Base-by-base conservation (phyloP, 2,797 vertebrate species). In the Arnoldichthys spilopterus region DNA sequence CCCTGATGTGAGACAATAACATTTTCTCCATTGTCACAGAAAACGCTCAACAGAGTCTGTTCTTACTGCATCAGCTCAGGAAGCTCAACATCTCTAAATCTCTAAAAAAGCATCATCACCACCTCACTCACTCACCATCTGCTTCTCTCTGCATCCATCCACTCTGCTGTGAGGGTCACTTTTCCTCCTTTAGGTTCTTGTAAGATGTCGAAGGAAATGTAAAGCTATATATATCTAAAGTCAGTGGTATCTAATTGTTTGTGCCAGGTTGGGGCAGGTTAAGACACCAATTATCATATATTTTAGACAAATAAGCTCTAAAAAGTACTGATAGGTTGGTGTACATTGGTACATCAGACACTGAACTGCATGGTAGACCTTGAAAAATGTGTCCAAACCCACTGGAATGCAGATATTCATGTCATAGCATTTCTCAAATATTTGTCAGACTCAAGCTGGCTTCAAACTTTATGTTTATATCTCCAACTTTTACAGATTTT, bases 11-110 rank as follows among this genome's bases (percentile, higher is more conserved):
- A 34, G 30, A 53, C 11, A 26, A 56, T 66, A 66, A 7, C 49
- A 66, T 66, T 37, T 22, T 18, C 28, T 34, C 59, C 18, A 49
- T 56, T 71, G 73, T 64, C 9, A 68, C 22, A 63, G 32, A 34
- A 76, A 49, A 74, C n/a, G 51, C 72, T 71, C 47, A 69, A 22
- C 64, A 30, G 34, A 32, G 24, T 6, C 18, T 70, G 47, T 45
- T 70, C 28, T 45, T 51, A 12, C 22, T 69, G 34, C 22, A 30
- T 62, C 67, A 62, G 15, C 34, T 24, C 72, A 63, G 51, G 47
- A 70, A n/a, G 28, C 37, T 45, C 32, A 51, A 63, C 37, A 49
- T 15, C 32, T 34, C 51, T n/a, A 47, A 47, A 13, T 7, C 24
- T 34, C 20, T 20, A 51, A 20, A 51, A 20, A 20, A 51, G 49